Conservation (phyloP, 2,113 vertebrate species). For the Cathartes aura region DNA sequence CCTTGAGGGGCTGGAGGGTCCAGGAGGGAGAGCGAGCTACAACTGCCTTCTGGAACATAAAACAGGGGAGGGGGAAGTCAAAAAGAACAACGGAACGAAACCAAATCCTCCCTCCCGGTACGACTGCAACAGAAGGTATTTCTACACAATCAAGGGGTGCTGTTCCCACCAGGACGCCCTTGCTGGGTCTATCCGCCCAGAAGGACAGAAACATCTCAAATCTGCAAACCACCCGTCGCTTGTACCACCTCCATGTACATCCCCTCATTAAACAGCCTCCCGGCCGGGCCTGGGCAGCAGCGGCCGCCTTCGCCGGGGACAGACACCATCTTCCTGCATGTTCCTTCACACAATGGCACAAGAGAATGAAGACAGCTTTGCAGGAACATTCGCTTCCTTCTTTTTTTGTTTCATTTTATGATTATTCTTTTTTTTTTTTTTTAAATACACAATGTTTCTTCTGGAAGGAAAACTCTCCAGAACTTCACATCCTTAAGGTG, state of each 20-base stretch:
- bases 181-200: not conserved
- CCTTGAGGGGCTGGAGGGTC: not conserved
- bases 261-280: not conserved
- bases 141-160: not conserved
- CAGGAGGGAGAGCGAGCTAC: not conserved
- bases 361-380: not conserved
- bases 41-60: not conserved
- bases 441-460: not conserved
- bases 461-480: slow-evolving; percentile 44
- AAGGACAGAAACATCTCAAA: not conserved
- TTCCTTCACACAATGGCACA: slow-evolving; percentile 13
- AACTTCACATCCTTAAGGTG: slow-evolving; percentile 78
- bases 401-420: not conserved
- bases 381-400: not conserved
- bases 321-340: not conserved
- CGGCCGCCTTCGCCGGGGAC: not conserved
- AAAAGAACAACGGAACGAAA: not conserved
- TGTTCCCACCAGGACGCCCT: not conserved
- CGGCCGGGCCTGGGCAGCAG: not conserved
- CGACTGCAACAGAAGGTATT: not conserved
- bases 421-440: not conserved
- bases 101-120: not conserved
- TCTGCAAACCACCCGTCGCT: not conserved
- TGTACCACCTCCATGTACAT: not conserved
- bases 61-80: not conserved